Conservation (phyloP, 2,113 vertebrate species). For the Callipepla californica region DNA sequence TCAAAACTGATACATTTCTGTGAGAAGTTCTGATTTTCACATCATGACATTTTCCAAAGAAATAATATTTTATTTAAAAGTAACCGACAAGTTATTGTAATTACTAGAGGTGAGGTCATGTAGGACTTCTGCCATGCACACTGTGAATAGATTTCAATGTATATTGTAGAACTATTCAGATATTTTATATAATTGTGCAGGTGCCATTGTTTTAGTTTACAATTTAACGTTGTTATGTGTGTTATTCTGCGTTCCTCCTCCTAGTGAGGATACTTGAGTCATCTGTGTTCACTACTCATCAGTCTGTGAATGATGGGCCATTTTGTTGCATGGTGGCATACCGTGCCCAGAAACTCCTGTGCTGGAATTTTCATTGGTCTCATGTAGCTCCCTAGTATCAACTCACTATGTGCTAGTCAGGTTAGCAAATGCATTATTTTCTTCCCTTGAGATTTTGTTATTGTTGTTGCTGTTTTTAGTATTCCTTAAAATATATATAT, state of each 20-base stretch:
- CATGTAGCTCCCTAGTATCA: background rate
- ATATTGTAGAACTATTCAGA: slow-evolving; percentile 28
- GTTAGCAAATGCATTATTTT: background rate
- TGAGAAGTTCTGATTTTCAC: slow-evolving; percentile 11
- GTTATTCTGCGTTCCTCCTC: background rate
- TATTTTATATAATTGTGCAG: slow-evolving; percentile 29
- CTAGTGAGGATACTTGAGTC: background rate
- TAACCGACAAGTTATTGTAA: slow-evolving; percentile 42
- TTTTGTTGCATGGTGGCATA: background rate
- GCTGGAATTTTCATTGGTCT: slow-evolving; percentile 7
- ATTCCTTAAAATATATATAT: background rate
- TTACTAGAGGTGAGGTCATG: slow-evolving; percentile 63
- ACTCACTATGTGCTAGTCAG: background rate
- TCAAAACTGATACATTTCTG: background rate
- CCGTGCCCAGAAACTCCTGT: background rate
- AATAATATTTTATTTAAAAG: slow-evolving; percentile 45
- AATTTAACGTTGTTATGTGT: background rate
- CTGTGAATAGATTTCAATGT: slow-evolving; percentile 36
- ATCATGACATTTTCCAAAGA: slow-evolving; percentile 29
- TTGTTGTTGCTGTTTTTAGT: background rate
- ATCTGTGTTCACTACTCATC: background rate
- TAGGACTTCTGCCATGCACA: slow-evolving; percentile 43
- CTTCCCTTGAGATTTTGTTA: background rate
- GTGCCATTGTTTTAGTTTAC: background rate
- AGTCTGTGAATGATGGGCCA: background rate